Base-by-base conservation (phyloP, 1,140 invertebrate species). In the Pseudomyrmex gracilis region DNA sequence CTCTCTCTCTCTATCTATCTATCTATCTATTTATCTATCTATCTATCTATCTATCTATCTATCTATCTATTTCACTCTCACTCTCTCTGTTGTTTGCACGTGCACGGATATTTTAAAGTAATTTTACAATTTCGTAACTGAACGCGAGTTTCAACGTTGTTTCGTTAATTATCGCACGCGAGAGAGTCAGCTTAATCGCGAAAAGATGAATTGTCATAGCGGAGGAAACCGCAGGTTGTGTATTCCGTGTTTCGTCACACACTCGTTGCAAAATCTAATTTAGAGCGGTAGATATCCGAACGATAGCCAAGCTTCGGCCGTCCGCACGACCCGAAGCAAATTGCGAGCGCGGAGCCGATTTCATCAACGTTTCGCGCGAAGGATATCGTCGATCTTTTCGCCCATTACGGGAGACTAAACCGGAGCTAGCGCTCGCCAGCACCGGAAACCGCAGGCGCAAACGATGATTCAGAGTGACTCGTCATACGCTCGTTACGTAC, bases 251-350 rank as follows among this genome's bases (percentile, higher is more conserved):
- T 80, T 80, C 76, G 66, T 71, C 76, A 80, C 20, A 78, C 66
- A 55, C 71, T 80, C 43, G 45, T 80, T 80, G 76, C 76, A 49
- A 80, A 71, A 80, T 70, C 53, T 71, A 80, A 80, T 80, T 80
- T 71, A 58, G 53, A 70, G 12, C 55, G 76, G 34, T 24, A 70
- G 22, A 60, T 70, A 71, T 34, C 45, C 66, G 43, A 34, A 43
- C 22, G 76, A 71, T 47, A 70, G 76, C 47, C 43, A 34, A 45
- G 10, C 34, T 55, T 34, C 34, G 34, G 53, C 53, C 53, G 66
- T 77, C 73, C 43, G 13, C 53, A 24, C 47, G 60, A 66, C 64
- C 34, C 34, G 76, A 24, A n/a, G 76, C 76, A 80, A 80, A 80
- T 80, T 80, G 66, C 64, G 74, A 78, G 74, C 74, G 74, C 57